A percentile compares a stretch with the other conserved stretches of the same genome.
phyloP scores from a whole-genome alignment of 2,888 invertebrate species.

The Lasioglossum zephyrum region DNA sequence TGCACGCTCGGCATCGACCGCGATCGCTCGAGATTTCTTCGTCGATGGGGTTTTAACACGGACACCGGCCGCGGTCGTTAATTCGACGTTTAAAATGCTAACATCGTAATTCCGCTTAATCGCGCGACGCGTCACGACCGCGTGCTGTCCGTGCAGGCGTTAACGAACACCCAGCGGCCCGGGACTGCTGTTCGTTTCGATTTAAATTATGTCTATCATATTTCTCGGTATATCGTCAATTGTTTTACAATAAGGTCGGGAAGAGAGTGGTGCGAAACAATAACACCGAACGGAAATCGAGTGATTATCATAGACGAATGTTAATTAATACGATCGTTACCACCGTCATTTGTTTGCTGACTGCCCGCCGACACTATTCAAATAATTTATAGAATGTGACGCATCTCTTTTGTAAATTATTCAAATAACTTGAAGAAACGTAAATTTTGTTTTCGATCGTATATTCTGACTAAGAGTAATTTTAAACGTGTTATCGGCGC shows the following conservation, averaged over 20 bases:
- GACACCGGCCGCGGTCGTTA: not conserved
- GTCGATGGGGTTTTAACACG: not conserved
- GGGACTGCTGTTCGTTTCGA: not conserved
- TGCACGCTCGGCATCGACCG: not conserved
- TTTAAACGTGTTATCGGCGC: too few species aligned
- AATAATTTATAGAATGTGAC: too few species aligned
- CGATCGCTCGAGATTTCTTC: slow-evolving; percentile 2
- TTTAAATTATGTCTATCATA: slow-evolving; percentile 1
- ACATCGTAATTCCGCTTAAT: slow-evolving; percentile 6
- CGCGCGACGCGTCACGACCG: not conserved
- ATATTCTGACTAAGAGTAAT: too few species aligned
- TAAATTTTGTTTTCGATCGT: too few species aligned
- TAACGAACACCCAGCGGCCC: not conserved
- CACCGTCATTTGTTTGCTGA: too few species aligned
- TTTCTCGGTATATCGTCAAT: not conserved
- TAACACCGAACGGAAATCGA: not conserved
- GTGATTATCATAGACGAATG: too few species aligned
- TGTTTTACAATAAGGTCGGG: not conserved
- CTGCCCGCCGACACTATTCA: too few species aligned
- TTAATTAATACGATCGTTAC: too few species aligned
- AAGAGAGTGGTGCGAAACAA: not conserved
- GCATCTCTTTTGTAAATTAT: too few species aligned
- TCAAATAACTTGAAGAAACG: too few species aligned
- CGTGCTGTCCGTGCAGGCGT: not conserved
- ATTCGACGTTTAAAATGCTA: slow-evolving; percentile 9